These are phyloP conservation scores for Cliona cf. orientalis DNA, from an alignment of 37 sponge, comb jelly and placozoan species.

Conservation along the genomic window DNA sequence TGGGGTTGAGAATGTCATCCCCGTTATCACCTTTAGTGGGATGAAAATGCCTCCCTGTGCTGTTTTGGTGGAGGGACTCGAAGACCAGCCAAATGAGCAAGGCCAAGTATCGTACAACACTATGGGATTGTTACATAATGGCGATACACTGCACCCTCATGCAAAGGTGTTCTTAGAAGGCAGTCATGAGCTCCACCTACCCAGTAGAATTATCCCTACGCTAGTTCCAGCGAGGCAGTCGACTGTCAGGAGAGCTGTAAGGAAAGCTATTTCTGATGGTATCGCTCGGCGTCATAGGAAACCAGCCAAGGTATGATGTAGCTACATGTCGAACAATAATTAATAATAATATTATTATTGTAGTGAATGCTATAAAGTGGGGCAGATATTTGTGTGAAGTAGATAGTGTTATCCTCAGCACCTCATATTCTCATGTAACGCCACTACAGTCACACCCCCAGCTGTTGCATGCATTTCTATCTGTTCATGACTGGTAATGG, in stretches of 20 bases:
- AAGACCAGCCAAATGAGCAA: no score
- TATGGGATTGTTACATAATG: slow-evolving; percentile 40
- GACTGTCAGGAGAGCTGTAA: background rate
- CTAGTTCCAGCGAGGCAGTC: slow-evolving; percentile 10
- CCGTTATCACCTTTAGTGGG: background rate
- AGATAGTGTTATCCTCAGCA: background rate
- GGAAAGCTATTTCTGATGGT: background rate
- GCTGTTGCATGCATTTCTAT: no score
- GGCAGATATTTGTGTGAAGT: background rate
- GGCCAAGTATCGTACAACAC: slow-evolving; percentile 10
- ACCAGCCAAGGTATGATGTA: no score
- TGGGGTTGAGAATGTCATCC: no score
- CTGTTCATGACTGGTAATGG: no score
- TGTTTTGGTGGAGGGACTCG: no score
- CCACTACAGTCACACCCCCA: no score
- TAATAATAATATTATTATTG: no score
- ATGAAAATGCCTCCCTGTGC: no score
- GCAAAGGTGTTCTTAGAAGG: slow-evolving; percentile 1
- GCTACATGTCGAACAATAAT: no score
- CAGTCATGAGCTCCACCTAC: slow-evolving; percentile 1
- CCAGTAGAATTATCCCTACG: slow-evolving; percentile 22
- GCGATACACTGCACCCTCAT: slow-evolving; percentile 29
- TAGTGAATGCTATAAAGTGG: no score
- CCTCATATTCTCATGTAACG: no score
- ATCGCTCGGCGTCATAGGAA: background rate